Conservation (phyloP, 2,888 invertebrate species). For the Hoplodrina ambigua region DNA sequence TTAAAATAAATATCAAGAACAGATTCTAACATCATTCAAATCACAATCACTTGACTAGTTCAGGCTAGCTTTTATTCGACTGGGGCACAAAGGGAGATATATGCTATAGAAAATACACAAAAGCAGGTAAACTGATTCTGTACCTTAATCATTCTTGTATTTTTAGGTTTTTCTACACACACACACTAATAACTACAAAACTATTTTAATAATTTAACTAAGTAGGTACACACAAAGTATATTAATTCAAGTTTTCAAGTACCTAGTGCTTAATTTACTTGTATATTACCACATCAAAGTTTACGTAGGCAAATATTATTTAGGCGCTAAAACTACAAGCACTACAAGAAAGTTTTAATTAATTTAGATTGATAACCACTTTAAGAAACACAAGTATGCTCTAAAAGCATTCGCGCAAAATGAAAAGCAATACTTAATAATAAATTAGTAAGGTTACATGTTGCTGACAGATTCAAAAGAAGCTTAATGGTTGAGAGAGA, state of each 20-base stretch:
- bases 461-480: background rate
- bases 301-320: background rate
- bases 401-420: slow-evolving; percentile 18
- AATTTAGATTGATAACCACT: slow-evolving; percentile 8
- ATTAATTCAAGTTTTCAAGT: background rate
- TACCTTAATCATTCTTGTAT: background rate
- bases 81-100: background rate
- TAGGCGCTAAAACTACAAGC: slow-evolving; percentile 31
- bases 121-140: background rate
- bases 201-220: background rate
- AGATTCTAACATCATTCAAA: slow-evolving; percentile 5
- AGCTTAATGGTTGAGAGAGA: background rate
- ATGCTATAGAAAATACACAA: background rate
- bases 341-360: background rate
- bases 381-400: slow-evolving; percentile 14
- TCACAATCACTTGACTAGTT: background rate
- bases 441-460: slow-evolving; percentile 15
- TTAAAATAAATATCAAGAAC: background rate
- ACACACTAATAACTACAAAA: background rate
- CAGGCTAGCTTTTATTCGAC: background rate
- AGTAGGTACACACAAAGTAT: background rate
- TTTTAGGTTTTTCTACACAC: background rate
- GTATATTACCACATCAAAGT: slow-evolving; percentile 10
- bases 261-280: background rate
- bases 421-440: slow-evolving; percentile 7